A percentile compares a stretch with the other conserved stretches of the same genome.
Conservation (phyloP, 2,797 vertebrate genomes). For the Neomorphus geoffroyi region DNA sequence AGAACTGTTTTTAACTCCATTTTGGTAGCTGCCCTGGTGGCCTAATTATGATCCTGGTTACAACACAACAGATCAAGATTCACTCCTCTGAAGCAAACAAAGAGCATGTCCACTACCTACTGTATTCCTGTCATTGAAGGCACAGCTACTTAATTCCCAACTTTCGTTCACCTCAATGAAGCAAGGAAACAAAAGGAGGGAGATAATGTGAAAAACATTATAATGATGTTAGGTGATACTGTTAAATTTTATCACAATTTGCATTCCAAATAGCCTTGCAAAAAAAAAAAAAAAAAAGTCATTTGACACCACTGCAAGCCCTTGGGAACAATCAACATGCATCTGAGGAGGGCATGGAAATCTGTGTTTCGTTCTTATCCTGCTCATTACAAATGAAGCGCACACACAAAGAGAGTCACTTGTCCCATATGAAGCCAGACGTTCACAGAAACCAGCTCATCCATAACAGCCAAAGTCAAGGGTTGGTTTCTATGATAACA, state of each 20-base stretch:
- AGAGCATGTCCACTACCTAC: background rate
- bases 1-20: background rate
- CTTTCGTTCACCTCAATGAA: background rate
- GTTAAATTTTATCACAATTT: background rate
- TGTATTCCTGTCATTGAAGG: background rate
- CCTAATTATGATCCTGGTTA: background rate
- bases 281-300: background rate
- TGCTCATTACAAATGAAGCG: background rate
- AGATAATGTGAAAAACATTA: background rate
- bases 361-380: background rate
- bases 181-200: background rate
- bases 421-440: background rate
- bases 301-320: background rate
- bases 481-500: background rate
- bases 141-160: background rate
- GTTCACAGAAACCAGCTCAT: background rate
- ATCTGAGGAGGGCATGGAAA: background rate
- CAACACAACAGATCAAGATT: background rate
- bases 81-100: background rate
- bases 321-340: background rate
- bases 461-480: background rate
- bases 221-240: background rate
- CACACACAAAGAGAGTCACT: background rate
- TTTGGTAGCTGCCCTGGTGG: background rate
- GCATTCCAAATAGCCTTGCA: background rate